phyloP scores from a whole-genome alignment of 2,888 invertebrate species.

The Limnephilus auricula region DNA sequence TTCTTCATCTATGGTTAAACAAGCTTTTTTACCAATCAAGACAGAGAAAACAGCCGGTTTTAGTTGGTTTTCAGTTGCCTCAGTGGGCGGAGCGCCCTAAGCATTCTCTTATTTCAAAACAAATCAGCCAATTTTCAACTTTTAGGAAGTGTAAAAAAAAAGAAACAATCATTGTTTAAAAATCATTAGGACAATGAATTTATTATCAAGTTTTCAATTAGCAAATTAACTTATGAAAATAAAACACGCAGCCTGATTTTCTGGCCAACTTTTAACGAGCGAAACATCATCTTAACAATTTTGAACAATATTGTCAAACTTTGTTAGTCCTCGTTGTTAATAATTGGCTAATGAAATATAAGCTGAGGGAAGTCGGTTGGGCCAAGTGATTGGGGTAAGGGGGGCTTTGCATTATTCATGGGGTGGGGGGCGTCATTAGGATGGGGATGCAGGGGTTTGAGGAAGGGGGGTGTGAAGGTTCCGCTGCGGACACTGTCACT shows the following conservation, averaged over 20 bases:
- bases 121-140: no score
- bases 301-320: conserved; percentile 15
- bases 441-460: conserved; percentile 37
- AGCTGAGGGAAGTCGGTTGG: conserved; percentile 30
- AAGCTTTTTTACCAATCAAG: no score
- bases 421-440: conserved; percentile 47
- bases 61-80: no score
- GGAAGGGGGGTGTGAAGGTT: neutral
- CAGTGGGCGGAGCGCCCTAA: no score
- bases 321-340: conserved; percentile 25
- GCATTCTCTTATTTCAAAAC: no score
- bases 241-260: neutral
- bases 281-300: conserved; percentile 4
- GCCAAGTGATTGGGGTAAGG: neutral
- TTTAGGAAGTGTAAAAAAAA: no score
- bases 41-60: no score
- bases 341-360: conserved; percentile 46
- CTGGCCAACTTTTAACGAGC: neutral
- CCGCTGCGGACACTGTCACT: conserved; percentile 29
- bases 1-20: no score
- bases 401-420: conserved; percentile 51
- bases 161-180: neutral
- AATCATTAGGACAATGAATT: neutral
- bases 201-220: neutral
- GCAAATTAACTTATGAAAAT: neutral